These are phyloP conservation scores for Tortricodes alternella DNA, from an alignment of 2,888 invertebrate species.

Conservation along the genomic window DNA sequence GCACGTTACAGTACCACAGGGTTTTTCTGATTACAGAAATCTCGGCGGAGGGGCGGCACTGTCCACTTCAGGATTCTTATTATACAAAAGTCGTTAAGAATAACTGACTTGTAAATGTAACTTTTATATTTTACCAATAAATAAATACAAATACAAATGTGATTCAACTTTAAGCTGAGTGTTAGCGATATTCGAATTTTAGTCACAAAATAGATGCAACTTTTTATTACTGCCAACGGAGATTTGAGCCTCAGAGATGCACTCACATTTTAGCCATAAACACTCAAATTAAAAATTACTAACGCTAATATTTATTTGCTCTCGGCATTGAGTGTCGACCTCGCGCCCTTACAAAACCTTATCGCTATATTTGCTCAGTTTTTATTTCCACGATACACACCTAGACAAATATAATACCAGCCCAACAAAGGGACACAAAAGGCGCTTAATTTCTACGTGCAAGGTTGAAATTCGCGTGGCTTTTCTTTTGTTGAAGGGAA, in stretches of 20 bases:
- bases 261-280: conserved; percentile 43
- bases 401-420: conserved; percentile 51
- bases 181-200: no score
- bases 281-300: conserved; percentile 33
- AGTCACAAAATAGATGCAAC: background rate
- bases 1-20: no score
- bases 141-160: no score
- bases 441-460: conserved; percentile 26
- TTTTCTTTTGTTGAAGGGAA: conserved; percentile 41
- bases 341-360: conserved; percentile 79
- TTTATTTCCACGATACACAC: conserved; percentile 77
- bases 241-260: conserved; percentile 45
- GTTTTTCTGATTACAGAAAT: no score
- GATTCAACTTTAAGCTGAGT: no score
- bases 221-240: background rate
- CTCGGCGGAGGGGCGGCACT: no score
- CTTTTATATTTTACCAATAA: no score
- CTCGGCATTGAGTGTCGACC: conserved; percentile 69
- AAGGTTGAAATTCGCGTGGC: conserved; percentile 38
- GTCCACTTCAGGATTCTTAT: no score
- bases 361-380: conserved; percentile 78
- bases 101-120: no score
- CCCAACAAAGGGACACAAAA: conserved; percentile 24
- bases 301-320: conserved; percentile 50
- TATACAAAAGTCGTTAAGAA: no score